These are phyloP conservation scores for Scyliorhinus canicula DNA, from an alignment of 2,797 vertebrate genomes.

Conservation along the genomic window DNA sequence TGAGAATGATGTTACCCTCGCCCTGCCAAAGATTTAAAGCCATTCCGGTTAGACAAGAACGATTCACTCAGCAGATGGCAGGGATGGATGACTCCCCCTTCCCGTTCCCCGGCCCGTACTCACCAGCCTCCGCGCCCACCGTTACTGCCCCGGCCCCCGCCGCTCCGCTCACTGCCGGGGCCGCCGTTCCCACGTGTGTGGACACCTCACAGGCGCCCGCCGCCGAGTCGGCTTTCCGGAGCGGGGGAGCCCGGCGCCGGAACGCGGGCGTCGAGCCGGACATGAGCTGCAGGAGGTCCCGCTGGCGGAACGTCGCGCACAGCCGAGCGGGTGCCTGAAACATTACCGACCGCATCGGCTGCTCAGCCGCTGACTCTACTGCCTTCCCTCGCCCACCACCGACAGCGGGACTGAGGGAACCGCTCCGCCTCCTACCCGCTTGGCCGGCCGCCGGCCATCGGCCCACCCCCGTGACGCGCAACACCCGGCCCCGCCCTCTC, in stretches of 20 bases:
- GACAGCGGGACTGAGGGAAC: not conserved
- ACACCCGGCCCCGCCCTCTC: too few species aligned
- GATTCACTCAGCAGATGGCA: too few species aligned
- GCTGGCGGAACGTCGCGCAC: conserved; percentile 10
- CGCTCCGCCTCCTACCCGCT: not conserved
- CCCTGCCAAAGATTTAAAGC: not conserved
- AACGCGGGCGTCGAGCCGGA: not conserved
- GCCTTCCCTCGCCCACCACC: not conserved
- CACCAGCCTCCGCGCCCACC: not conserved
- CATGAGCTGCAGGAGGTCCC: conserved; percentile 31
- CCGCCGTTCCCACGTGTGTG: not conserved
- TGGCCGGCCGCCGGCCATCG: too few species aligned
- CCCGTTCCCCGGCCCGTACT: not conserved
- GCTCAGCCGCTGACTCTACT: too few species aligned
- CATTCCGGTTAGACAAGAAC: not conserved
- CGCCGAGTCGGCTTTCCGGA: not conserved
- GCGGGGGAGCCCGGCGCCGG: not conserved
- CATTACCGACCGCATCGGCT: not conserved
- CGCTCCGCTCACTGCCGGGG: not conserved
- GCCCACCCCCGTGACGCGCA: too few species aligned
- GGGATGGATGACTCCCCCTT: not conserved
- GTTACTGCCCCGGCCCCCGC: not conserved
- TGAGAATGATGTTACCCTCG: too few species aligned
- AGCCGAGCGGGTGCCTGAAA: conserved; percentile 20
- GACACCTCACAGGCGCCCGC: not conserved